These are phyloP conservation scores for Naja naja DNA, from an alignment of 2,113 vertebrate species.

Conservation along the genomic window DNA sequence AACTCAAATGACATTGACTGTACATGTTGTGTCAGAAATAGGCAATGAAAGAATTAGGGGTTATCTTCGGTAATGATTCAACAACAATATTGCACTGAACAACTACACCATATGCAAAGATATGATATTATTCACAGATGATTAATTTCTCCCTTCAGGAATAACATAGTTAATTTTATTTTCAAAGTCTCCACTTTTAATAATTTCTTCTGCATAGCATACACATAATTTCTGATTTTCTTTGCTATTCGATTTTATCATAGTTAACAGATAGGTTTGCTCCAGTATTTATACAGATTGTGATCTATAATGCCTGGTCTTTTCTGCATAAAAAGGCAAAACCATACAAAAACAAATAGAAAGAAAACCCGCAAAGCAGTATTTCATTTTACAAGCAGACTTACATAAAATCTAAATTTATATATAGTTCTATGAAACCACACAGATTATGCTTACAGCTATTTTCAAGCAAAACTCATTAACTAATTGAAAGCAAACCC, in stretches of 20 bases:
- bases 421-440: background rate
- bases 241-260: background rate
- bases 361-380: background rate
- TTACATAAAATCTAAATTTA: background rate
- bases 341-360: background rate
- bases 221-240: background rate
- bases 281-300: background rate
- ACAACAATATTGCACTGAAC: background rate
- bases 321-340: background rate
- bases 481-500: background rate
- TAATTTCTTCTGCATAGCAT: background rate
- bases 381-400: background rate
- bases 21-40: too few relatives aligned
- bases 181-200: background rate
- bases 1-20: background rate
- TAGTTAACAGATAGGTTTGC: background rate
- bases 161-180: background rate
- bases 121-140: background rate
- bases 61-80: background rate
- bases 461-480: background rate
- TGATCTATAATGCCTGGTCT: background rate
- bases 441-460: background rate
- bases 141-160: background rate
- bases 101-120: background rate
- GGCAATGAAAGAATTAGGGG: background rate